A percentile compares a stretch with the other conserved stretches of the same genome.
These are phyloP conservation scores for Drosophila antonietae DNA, from an alignment of 2,888 invertebrate genomes.

Conservation along the genomic window DNA sequence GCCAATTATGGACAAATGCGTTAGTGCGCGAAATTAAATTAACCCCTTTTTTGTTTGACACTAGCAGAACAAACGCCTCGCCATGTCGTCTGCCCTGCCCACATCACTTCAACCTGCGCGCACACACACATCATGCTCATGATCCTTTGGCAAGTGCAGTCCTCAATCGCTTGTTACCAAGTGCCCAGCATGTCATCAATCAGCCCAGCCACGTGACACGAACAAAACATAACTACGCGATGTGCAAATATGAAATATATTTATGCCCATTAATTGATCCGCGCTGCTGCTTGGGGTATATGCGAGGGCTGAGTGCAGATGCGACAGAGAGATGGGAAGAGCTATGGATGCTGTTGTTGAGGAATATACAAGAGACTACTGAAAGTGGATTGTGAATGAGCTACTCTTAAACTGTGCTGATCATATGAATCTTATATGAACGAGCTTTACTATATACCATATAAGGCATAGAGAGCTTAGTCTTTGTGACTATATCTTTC, in stretches of 20 bases:
- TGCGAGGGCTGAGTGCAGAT: not conserved
- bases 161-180: slow-evolving; percentile 58
- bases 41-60: slow-evolving; percentile 73
- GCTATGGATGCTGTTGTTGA: not conserved
- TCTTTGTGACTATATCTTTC: no score
- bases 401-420: no score
- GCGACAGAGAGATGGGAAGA: slow-evolving; percentile 7
- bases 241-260: slow-evolving; percentile 61
- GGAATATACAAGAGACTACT: no score
- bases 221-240: slow-evolving; percentile 64
- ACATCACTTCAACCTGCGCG: no score
- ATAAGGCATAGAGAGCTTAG: no score
- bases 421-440: no score
- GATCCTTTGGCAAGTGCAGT: slow-evolving; percentile 45
- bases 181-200: slow-evolving; percentile 69
- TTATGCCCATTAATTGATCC: slow-evolving; percentile 22
- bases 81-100: not conserved
- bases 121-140: slow-evolving; percentile 5
- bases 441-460: no score
- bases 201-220: slow-evolving; percentile 48
- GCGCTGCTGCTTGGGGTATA: not conserved
- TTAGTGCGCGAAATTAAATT: slow-evolving; percentile 83
- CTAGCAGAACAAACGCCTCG: slow-evolving; percentile 12
- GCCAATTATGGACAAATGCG: slow-evolving; percentile 83
- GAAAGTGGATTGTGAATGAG: no score